A percentile compares a stretch with the other conserved stretches of the same genome.
Evolutionary conservation across 2,797 vertebrate species (phyloP).

Genomic region (Miichthys miiuy): DNA sequence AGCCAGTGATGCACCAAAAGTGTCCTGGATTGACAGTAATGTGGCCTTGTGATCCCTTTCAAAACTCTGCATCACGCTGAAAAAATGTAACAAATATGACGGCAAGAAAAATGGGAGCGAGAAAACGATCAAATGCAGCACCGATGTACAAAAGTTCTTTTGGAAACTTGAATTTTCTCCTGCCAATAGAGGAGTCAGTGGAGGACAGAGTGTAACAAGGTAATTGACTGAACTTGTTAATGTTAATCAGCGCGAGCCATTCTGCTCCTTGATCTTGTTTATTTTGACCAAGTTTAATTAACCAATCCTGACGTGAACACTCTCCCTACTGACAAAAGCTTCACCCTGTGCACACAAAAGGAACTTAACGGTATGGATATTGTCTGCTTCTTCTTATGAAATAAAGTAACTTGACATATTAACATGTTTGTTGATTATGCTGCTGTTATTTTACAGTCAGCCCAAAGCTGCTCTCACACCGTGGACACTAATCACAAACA

Average conservation of each 20-base stretch:
- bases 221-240: conserved; percentile 59
- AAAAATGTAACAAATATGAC: too few species aligned
- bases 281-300: conserved; percentile 63
- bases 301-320: conserved; percentile 41
- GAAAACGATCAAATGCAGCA: neutral
- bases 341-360: neutral
- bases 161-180: neutral
- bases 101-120: neutral
- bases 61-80: too few species aligned
- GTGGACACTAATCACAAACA: conserved; percentile 7
- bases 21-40: neutral
- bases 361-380: neutral
- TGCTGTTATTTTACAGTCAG: conserved; percentile 16
- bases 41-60: neutral
- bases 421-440: conserved; percentile 15
- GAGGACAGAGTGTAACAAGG: conserved; percentile 43
- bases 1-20: neutral
- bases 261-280: conserved; percentile 57
- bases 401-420: conserved; percentile 6
- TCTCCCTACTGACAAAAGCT: neutral
- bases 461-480: conserved; percentile 1
- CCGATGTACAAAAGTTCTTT: conserved; percentile 1
- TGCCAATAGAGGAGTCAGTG: conserved; percentile 2
- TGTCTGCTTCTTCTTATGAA: neutral
- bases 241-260: conserved; percentile 46